A percentile compares a stretch with the other conserved stretches of the same genome.
These are phyloP conservation scores for Lutjanus argentimaculatus DNA, from an alignment of 2,797 vertebrate species.

Conservation along the genomic window DNA sequence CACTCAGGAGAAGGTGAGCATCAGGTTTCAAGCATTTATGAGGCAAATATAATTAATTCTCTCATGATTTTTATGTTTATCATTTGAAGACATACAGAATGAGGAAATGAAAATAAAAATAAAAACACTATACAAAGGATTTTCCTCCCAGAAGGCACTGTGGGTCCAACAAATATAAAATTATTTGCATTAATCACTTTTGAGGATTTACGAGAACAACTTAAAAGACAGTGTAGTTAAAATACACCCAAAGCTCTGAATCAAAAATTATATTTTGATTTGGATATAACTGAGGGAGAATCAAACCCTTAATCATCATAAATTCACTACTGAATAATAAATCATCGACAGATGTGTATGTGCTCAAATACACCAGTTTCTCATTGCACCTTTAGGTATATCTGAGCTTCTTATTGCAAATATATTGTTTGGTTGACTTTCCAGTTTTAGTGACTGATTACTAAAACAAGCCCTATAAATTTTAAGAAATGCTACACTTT, in stretches of 20 bases:
- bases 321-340: slow-evolving; percentile 48
- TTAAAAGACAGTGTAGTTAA: slow-evolving; percentile 39
- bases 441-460: slow-evolving; percentile 20
- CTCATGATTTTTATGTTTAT: slow-evolving; percentile 49
- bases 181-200: slow-evolving; percentile 64
- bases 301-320: slow-evolving; percentile 28
- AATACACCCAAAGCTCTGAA: slow-evolving; percentile 55
- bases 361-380: slow-evolving; percentile 33
- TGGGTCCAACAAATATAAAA: slow-evolving; percentile 83
- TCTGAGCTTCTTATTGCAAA: slow-evolving; percentile 43
- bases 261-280: slow-evolving; percentile 40
- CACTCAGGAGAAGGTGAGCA: background rate
- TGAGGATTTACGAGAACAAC: slow-evolving; percentile 57
- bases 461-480: slow-evolving; percentile 3
- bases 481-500: slow-evolving; percentile 41
- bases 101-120: slow-evolving; percentile 52
- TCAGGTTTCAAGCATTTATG: slow-evolving; percentile 29
- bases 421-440: slow-evolving; percentile 33
- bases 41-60: slow-evolving; percentile 28
- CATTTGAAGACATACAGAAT: slow-evolving; percentile 67
- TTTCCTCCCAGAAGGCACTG: slow-evolving; percentile 91
- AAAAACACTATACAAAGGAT: slow-evolving; percentile 72
- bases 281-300: slow-evolving; percentile 31
- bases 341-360: slow-evolving; percentile 33
- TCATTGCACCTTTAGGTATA: slow-evolving; percentile 53